Evolutionary conservation across 2,113 vertebrate species (phyloP), one percentile per base, ranked within the genome.

Genomic region (Neodon shergylaensis): DNA sequence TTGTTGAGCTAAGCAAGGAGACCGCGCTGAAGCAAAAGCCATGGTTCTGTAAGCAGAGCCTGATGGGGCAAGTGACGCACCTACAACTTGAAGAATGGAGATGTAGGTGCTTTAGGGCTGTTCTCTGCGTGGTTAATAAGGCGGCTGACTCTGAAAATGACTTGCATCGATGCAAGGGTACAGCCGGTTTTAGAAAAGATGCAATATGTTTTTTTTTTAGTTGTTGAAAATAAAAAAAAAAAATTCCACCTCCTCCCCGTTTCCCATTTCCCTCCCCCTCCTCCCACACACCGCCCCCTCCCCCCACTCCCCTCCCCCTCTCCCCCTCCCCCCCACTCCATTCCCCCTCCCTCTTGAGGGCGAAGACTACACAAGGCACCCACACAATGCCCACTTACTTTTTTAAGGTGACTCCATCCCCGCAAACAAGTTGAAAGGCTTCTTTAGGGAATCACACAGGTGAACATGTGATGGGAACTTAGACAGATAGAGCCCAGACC

Each of bases 81-180:
- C 95, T 49, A 79, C 70, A 81, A 52, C 52, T 61, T 47, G 54
- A 54, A 72, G 61, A 63, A 73, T 79, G 94, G 84, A 66, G 22
- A 89, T 16, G 82, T 0, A 70, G 63, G 61, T n/a, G 7, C 52
- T 93, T 95, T 88, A 85, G 84, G 79, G 42, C 42, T 28, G 16
- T 77, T 76, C 74, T 94, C 93, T 90, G 74, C 87, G 74, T 93
- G 7, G 2, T 66, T 94, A 74, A 49, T 91, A 87, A 90, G 68
- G 54, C 19, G 39, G 39, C 47, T n/a, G 21, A 85, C 58, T 84
- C 49, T 94, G 94, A 63, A 86, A 73, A 92, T 26, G n/a, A 78
- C 73, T 95, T 92, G 65, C 87, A 47, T 68, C 47, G 54, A 83
- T 82, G 31, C 95, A 96, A 95, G 49, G 31, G 11, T 63, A 58